Conservation (phyloP, 1,140 invertebrate species). For the Drosophila nigromelanica region DNA sequence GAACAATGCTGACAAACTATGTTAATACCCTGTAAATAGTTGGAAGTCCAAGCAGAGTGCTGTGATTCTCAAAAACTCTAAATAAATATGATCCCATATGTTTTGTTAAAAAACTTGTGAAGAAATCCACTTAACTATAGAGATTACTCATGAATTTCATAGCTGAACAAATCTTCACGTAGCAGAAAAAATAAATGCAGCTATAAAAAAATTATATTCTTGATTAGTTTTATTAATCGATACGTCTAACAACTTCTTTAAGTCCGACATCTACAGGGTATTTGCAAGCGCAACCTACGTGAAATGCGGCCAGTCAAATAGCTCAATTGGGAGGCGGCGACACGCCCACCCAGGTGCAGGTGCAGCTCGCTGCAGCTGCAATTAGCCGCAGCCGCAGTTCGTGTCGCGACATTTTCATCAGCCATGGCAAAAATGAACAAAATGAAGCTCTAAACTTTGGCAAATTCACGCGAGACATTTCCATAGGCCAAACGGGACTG, state of each 20-base stretch:
- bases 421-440: conserved; percentile 9
- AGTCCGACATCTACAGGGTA: conserved; percentile 18
- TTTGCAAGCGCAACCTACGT: background rate
- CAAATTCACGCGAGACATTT: conserved; percentile 78
- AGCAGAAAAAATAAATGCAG: too few species aligned
- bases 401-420: conserved; percentile 56
- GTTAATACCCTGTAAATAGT: conserved; percentile 15
- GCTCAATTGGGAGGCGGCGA: conserved; percentile 49
- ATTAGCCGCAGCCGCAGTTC: conserved; percentile 60
- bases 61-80: too few species aligned
- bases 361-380: conserved; percentile 55
- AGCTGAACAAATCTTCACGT: too few species aligned
- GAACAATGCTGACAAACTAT: background rate
- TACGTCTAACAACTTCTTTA: background rate
- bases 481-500: conserved; percentile 7
- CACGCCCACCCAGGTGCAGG: conserved; percentile 60
- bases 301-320: conserved; percentile 47
- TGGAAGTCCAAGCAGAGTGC: too few species aligned
- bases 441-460: conserved; percentile 79
- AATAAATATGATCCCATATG: too few species aligned
- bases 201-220: too few species aligned
- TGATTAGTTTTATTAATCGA: too few species aligned
- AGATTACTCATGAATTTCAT: too few species aligned
- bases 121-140: too few species aligned
- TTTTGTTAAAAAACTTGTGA: too few species aligned